These are phyloP conservation scores for Leptopilina boulardi DNA, from an alignment of 1,140 invertebrate species.

Conservation along the genomic window DNA sequence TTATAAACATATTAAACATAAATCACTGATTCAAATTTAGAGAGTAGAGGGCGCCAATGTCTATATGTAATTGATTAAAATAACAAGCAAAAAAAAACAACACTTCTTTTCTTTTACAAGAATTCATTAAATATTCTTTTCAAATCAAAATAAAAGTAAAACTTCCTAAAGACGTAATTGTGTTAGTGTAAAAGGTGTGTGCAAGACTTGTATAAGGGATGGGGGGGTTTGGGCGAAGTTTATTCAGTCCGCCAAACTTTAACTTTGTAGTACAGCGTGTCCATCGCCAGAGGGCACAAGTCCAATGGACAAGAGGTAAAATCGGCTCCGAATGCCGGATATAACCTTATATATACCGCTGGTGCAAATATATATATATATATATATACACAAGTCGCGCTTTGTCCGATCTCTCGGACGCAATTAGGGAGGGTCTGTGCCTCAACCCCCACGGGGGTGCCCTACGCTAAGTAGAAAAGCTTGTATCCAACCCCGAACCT, in stretches of 20 bases:
- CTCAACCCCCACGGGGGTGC: conserved; percentile 66
- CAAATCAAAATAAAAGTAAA: conserved; percentile 50
- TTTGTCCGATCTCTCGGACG: conserved; percentile 76
- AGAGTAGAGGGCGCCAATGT: no score
- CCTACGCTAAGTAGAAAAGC: conserved; percentile 76
- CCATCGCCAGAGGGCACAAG: conserved; percentile 73
- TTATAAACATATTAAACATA: no score
- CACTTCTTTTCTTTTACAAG: no score
- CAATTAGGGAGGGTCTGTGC: conserved; percentile 75
- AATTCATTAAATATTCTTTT: conserved; percentile 50
- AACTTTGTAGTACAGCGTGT: conserved; percentile 77
- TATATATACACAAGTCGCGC: conserved; percentile 73
- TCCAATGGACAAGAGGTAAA: conserved; percentile 68
- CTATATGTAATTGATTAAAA: no score
- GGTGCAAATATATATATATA: conserved; percentile 65
- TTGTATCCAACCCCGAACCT: conserved; percentile 72
- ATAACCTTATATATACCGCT: conserved; percentile 58
- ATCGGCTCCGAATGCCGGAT: conserved; percentile 71
- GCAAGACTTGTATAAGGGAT: conserved; percentile 62
- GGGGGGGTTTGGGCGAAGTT: conserved; percentile 72
- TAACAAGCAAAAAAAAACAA: no score
- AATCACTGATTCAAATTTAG: no score
- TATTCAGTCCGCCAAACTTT: conserved; percentile 76
- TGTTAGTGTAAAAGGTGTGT: conserved; percentile 52
- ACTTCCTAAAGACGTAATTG: conserved; percentile 40